These are phyloP conservation scores for Prionchulus punctatus DNA, from an alignment of 2,888 invertebrate species.

Conservation along the genomic window DNA sequence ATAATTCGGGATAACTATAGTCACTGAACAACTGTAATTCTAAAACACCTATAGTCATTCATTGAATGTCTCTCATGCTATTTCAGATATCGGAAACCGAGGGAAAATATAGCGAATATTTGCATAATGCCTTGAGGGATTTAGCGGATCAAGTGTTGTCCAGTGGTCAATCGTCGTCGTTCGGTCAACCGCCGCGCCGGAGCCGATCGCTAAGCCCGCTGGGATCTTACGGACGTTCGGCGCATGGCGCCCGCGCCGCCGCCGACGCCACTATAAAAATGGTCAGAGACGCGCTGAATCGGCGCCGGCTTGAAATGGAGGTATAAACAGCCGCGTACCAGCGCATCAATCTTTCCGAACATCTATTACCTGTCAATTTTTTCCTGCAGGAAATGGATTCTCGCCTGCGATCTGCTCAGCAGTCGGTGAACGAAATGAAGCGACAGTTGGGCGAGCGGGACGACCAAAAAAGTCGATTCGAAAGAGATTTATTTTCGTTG, in stretches of 20 bases:
- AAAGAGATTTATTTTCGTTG: no score
- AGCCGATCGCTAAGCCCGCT: not conserved
- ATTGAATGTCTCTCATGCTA: no score
- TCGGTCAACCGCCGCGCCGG: not conserved
- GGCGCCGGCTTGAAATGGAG: slow-evolving; percentile 2
- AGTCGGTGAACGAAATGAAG: not conserved
- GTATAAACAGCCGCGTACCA: not conserved
- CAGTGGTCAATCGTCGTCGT: not conserved
- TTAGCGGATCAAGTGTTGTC: not conserved
- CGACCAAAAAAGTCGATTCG: no score
- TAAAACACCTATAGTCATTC: no score
- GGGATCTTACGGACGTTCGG: no score
- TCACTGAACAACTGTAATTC: no score
- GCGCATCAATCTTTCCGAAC: no score
- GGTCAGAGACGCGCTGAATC: not conserved
- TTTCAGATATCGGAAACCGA: no score
- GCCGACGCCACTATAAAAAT: not conserved
- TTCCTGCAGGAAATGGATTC: not conserved
- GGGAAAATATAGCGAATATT: not conserved
- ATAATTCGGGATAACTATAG: no score
- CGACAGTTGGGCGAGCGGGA: no score
- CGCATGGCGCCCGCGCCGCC: not conserved
- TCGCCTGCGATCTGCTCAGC: not conserved
- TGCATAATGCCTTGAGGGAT: not conserved
- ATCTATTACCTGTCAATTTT: not conserved